These are phyloP conservation scores for Ochropleura plecta DNA, from an alignment of 2,888 invertebrate genomes.

Conservation along the genomic window DNA sequence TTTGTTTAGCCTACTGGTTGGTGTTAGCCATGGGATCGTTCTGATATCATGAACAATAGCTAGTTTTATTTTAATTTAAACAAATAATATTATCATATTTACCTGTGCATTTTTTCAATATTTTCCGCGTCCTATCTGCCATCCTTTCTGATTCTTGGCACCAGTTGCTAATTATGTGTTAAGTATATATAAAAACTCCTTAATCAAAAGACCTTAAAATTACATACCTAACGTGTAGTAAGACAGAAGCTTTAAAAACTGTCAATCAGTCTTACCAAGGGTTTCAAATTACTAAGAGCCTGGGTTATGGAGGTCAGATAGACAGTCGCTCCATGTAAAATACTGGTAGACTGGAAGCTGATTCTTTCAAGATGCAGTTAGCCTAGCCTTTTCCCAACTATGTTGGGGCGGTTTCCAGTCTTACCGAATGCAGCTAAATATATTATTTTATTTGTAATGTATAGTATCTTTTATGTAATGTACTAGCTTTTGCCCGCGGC, in stretches of 20 bases:
- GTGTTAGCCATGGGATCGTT: not conserved
- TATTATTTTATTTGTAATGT: too few relatives aligned
- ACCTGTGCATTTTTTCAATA: not conserved
- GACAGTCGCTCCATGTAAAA: not conserved
- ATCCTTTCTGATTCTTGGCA: not conserved
- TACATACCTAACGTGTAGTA: too few relatives aligned
- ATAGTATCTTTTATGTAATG: too few relatives aligned
- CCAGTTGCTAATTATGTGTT: not conserved
- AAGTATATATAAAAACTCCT: too few relatives aligned
- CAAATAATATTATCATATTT: constrained; percentile 12
- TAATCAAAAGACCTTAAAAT: too few relatives aligned
- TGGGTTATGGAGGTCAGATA: not conserved
- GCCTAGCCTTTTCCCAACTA: too few relatives aligned
- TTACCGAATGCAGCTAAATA: too few relatives aligned
- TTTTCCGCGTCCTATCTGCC: not conserved
- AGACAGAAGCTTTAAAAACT: not conserved
- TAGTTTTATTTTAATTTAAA: not conserved
- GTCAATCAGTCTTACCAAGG: not conserved
- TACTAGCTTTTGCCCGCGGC: too few relatives aligned
- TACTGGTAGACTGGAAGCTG: not conserved
- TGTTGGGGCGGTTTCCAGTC: too few relatives aligned
- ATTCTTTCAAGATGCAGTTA: not conserved
- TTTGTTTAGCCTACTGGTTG: not conserved
- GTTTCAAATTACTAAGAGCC: not conserved
- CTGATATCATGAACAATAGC: constrained; percentile 1